These are phyloP conservation scores for Ceyx cyanopectus DNA, from an alignment of 2,113 vertebrate genomes.

Conservation along the genomic window DNA sequence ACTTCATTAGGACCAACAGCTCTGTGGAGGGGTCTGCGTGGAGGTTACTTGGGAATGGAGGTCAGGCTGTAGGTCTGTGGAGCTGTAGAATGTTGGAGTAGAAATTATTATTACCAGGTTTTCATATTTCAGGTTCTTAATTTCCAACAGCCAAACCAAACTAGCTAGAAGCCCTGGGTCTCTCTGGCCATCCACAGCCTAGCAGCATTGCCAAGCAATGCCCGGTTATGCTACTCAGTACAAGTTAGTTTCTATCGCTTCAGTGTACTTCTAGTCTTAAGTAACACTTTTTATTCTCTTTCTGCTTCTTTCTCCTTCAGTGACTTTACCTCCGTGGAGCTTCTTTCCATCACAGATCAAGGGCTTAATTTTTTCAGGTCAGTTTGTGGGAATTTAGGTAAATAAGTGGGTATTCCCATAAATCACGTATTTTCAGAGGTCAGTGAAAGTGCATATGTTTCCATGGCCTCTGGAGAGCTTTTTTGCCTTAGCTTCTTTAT, in stretches of 20 bases:
- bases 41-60: background rate
- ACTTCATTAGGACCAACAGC: background rate
- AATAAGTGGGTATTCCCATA: slow-evolving; percentile 35
- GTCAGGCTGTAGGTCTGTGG: background rate
- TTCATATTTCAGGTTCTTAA: slow-evolving; percentile 37
- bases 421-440: slow-evolving; percentile 32
- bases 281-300: background rate
- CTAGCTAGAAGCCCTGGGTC: background rate
- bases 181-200: slow-evolving; percentile 12
- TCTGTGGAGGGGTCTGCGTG: accelerated
- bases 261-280: background rate
- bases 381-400: slow-evolving; percentile 25
- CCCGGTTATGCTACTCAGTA: slow-evolving; percentile 22
- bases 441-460: slow-evolving; percentile 34
- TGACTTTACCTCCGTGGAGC: background rate
- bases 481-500: slow-evolving; percentile 23
- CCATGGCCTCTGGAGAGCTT: slow-evolving; percentile 7
- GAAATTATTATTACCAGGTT: slow-evolving; percentile 20
- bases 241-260: slow-evolving; percentile 12
- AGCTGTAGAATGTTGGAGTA: background rate
- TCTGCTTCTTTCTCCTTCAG: slow-evolving; percentile 18
- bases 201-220: background rate
- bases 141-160: slow-evolving; percentile 52
- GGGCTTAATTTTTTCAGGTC: slow-evolving; percentile 23
- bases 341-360: slow-evolving; percentile 19